Evolutionary conservation across 2,888 invertebrate genomes (phyloP).

Genomic region (Platycheirus albimanus): DNA sequence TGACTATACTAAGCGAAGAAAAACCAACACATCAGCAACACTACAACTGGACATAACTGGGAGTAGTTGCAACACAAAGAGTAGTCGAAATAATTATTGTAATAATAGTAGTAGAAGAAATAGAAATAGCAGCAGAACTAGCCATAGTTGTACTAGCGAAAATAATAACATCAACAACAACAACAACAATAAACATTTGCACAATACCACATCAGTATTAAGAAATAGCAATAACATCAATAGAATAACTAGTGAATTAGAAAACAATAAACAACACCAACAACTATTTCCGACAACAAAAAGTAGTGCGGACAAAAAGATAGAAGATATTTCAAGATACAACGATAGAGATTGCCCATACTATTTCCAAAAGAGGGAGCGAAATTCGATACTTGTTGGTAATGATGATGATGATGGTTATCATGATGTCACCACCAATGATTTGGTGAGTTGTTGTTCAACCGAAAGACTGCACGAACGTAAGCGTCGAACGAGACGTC

Average conservation of each 20-base stretch:
- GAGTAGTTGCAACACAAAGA: slow-evolving; percentile 43
- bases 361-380: slow-evolving; percentile 39
- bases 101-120: slow-evolving; percentile 59
- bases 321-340: slow-evolving; percentile 52
- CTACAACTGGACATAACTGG: slow-evolving; percentile 18
- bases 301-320: background rate
- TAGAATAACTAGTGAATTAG: slow-evolving; percentile 57
- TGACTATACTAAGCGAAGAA: slow-evolving; percentile 71
- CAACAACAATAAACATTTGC: slow-evolving; percentile 67
- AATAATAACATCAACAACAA: slow-evolving; percentile 47
- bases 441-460: slow-evolving; percentile 65
- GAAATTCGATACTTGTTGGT: background rate
- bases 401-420: slow-evolving; percentile 3
- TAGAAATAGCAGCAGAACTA: slow-evolving; percentile 68
- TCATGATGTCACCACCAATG: too few species aligned
- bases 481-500: slow-evolving; percentile 80
- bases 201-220: slow-evolving; percentile 65
- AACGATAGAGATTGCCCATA: slow-evolving; percentile 57
- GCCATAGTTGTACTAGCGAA: slow-evolving; percentile 62
- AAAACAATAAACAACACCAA: slow-evolving; percentile 76
- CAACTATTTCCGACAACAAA: slow-evolving; percentile 53
- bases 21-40: slow-evolving; percentile 25
- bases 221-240: slow-evolving; percentile 65
- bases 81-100: slow-evolving; percentile 21
- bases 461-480: slow-evolving; percentile 81